Evolutionary conservation across 2,888 invertebrate genomes (phyloP).

Genomic region (Scelioninae gen. 1): DNA sequence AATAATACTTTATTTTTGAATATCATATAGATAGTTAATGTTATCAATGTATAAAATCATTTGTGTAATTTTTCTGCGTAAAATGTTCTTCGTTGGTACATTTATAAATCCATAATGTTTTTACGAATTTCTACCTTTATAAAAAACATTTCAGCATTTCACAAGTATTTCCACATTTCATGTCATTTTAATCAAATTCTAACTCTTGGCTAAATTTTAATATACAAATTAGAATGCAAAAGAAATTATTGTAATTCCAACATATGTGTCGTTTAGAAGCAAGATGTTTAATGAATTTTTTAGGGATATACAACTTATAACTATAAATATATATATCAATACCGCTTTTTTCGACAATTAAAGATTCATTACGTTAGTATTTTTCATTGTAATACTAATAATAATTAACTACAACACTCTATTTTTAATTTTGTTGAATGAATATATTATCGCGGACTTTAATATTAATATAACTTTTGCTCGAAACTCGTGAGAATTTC

Average conservation of each 20-base stretch:
- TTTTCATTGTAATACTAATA: too few species aligned
- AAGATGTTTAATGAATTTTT: slow-evolving; percentile 2
- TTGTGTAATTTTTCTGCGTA: slow-evolving; percentile 18
- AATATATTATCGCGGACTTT: too few species aligned
- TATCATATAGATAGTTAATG: slow-evolving; percentile 9
- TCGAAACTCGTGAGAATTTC: too few species aligned
- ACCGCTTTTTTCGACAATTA: neutral
- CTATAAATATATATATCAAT: neutral
- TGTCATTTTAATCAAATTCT: slow-evolving; percentile 18
- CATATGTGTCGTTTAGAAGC: slow-evolving; percentile 8
- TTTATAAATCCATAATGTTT: slow-evolving; percentile 49
- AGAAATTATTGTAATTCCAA: slow-evolving; percentile 15
- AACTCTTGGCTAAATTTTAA: slow-evolving; percentile 1
- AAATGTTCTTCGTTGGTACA: slow-evolving; percentile 32
- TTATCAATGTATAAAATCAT: slow-evolving; percentile 21
- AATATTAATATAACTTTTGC: too few species aligned
- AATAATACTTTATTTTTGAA: neutral
- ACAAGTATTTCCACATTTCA: slow-evolving; percentile 35
- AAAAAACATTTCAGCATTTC: slow-evolving; percentile 40
- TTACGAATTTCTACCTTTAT: slow-evolving; percentile 59
- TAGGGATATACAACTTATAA: slow-evolving; percentile 5
- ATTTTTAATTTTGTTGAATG: too few species aligned
- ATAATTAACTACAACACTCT: too few species aligned
- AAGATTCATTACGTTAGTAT: neutral
- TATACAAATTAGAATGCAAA: slow-evolving; percentile 30